Percentiles rank a stretch among this genome's conserved stretches.
Evolutionary conservation across 1,140 invertebrate genomes (phyloP).

Genomic region (Uloborus diversus): DNA sequence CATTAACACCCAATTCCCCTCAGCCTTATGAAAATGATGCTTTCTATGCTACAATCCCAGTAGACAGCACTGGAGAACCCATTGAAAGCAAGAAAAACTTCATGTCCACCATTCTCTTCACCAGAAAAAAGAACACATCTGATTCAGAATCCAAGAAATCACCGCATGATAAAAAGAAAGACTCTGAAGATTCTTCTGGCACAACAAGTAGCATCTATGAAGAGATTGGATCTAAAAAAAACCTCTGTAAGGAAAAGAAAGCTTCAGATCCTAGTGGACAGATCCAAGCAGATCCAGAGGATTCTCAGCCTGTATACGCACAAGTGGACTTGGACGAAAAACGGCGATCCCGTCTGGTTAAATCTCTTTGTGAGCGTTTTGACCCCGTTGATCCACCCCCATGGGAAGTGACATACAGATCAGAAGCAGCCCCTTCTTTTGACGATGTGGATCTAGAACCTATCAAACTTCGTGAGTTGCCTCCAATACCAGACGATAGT

Average conservation of each 20-base stretch:
- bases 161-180: background rate
- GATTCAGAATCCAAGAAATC: background rate
- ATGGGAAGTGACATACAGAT: constrained; percentile 12
- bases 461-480: constrained; percentile 38
- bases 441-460: constrained; percentile 52
- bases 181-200: constrained; percentile 11
- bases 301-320: constrained; percentile 31
- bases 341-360: constrained; percentile 14
- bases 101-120: constrained; percentile 35
- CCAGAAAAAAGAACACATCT: background rate
- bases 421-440: constrained; percentile 14
- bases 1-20: background rate
- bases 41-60: constrained; percentile 47
- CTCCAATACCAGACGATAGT: constrained; percentile 41
- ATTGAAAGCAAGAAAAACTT: background rate
- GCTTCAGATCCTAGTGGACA: background rate
- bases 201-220: constrained; percentile 28
- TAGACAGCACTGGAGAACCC: background rate
- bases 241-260: background rate
- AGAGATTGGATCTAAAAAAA: constrained; percentile 12
- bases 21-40: constrained; percentile 45
- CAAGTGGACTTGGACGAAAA: constrained; percentile 43
- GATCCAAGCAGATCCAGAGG: background rate
- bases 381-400: constrained; percentile 32
- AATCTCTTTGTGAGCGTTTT: constrained; percentile 18